A percentile compares a stretch with the other conserved stretches of the same genome.
phyloP scores from a whole-genome alignment of 2,113 vertebrate genomes.

The Heterochromis multidens region DNA sequence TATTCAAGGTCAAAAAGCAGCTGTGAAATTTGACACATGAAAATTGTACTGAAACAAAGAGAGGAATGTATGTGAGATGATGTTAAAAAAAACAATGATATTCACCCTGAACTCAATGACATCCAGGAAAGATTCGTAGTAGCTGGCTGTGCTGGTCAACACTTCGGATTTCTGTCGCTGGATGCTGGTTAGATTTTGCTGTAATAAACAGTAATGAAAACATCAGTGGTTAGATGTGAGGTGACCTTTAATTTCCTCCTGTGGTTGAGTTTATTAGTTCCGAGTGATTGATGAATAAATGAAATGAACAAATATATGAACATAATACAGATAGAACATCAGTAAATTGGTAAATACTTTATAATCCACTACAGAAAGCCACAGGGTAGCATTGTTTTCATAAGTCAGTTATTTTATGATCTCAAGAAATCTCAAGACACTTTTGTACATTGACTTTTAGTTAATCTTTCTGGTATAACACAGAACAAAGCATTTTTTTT shows the following conservation, averaged over 20 bases:
- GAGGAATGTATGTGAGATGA: not conserved
- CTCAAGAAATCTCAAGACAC: too few species aligned
- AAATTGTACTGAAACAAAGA: not conserved
- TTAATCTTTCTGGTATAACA: not conserved
- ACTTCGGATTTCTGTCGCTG: constrained; percentile 87
- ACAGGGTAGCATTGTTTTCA: not conserved
- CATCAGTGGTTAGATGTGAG: not conserved
- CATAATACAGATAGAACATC: not conserved
- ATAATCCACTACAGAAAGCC: not conserved
- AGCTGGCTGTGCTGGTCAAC: constrained; percentile 71
- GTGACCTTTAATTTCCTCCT: not conserved
- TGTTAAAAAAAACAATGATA: not conserved
- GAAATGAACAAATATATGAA: not conserved
- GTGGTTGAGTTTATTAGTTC: fast-evolving
- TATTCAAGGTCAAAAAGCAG: not conserved
- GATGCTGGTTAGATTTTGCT: constrained; percentile 85
- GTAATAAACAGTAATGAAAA: not conserved
- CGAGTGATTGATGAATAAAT: not conserved
- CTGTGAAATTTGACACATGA: not conserved
- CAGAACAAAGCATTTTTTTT: not conserved
- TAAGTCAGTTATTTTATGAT: not conserved
- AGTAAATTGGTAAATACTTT: not conserved
- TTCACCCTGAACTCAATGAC: constrained; percentile 92
- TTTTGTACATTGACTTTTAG: too few species aligned
- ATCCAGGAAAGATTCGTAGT: constrained; percentile 90